Base-by-base conservation (phyloP, 2,113 vertebrate genomes). In the Nesoenas mayeri region DNA sequence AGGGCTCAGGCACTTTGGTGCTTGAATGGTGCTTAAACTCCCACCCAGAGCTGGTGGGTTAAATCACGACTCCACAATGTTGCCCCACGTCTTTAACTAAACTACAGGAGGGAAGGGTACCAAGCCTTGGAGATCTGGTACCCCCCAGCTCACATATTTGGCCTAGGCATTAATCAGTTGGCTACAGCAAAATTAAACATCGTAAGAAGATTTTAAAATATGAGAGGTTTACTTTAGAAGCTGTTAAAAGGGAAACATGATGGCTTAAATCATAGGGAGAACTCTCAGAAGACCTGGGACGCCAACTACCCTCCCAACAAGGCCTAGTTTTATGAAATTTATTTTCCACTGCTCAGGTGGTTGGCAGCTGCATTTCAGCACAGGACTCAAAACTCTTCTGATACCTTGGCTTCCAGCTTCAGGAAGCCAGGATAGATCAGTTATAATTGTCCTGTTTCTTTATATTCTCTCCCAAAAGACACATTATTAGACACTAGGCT, bases 11-110 rank as follows among this genome's bases (percentile, higher is more conserved):
- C 85, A 36, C 62, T 47, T 10, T 47, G 17, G 44, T 47, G 44
- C 44, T 47, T 90, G 38, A 53, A 65, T 6, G 15, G 62, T 90
- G 65, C 40, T 95, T 81, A 64, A 79, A 61, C 78, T 85, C 89
- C 94, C 96, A 91, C 70, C 60, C 50, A 66, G 60, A 84, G 48
- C 71, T 38, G 29, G 36, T 29, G 34, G 75, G 64, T 97, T 78
- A 95, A 95, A 90, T 31, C 81, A 54, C 17, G 36, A 80, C 71
- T 91, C 82, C 56, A 38, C 75, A 91, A 48, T 17, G 9, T 28
- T 48, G 62, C 29, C 34, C 12, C 2, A 3, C 15, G n/a, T 38
- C 88, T 89, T 79, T 47, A 65, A 48, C 31, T 66, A 87, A 88
- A 50, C 57, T 78, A 19, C 54, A 73, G 71, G 42, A 84, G 79